Evolutionary conservation across 2,797 vertebrate species (phyloP), one percentile per base, ranked within the genome.

Genomic region (Chaunax sp.): DNA sequence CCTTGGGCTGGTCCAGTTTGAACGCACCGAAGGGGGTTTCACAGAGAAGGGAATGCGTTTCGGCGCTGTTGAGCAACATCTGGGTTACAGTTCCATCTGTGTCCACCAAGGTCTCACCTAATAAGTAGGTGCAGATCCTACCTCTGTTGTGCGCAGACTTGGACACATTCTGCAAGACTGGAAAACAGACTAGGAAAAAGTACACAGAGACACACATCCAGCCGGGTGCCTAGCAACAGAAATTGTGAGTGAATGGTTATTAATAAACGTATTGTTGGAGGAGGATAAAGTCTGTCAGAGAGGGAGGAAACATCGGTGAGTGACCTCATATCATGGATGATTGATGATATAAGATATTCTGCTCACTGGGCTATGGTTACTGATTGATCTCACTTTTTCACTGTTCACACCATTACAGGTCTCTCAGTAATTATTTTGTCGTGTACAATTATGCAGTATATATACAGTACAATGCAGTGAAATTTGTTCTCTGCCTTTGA

Each of bases 221-320:
- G 19, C 40, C 2, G n/a, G 59, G 8, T 46, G 35, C 47, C n/a
- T 35, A 54, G 15, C 66, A 64, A 69, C 60, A 30, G 10, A 60
- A 22, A 69, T 1, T 43, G 35, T 43, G 26, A 37, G 14, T 16
- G 44, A 56, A 54, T 38, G 25, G 35, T 43, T 20, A 53, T 60
- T 43, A 47, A 69, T 40, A 13, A 40, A 58, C n/a, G 5, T 20
- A 28, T 2, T 38, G 45, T 59, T 1, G 0, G 33, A 30, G 28
- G 14, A 38, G n/a, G 41, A 7, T 58, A 33, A 52, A 46, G 23
- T 28, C 2, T 28, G 15, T 5, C 20, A 35, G 20, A 28, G 41
- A 47, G n/a, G 12, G 12, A 75, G 15, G 59, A 58, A 38, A 40
- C 13, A 40, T 10, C 6, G 3, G 8, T 35, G 30, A 40, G 4